Conservation (phyloP, 2,888 invertebrate genomes). For the Iphiclides podalirius region DNA sequence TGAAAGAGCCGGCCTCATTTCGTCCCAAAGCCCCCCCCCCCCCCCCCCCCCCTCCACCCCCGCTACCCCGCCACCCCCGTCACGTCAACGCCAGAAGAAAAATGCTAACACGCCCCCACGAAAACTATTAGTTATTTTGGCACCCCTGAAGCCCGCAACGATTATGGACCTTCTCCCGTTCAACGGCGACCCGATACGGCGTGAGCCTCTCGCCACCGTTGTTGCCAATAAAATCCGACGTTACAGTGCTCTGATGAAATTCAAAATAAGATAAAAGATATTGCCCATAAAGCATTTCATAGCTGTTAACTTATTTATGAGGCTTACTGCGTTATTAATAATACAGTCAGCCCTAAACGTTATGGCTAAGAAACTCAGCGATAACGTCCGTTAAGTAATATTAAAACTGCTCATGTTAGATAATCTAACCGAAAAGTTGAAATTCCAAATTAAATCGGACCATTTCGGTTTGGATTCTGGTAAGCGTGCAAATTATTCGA, state of each 20-base stretch:
- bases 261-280: conserved; percentile 75
- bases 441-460: too few species aligned
- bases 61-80: conserved; percentile 39
- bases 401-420: not conserved
- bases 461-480: too few species aligned
- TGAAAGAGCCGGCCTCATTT: conserved; percentile 52
- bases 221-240: conserved; percentile 51
- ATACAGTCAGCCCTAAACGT: conserved; percentile 44
- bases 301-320: conserved; percentile 76
- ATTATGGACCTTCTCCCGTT: conserved; percentile 57
- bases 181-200: conserved; percentile 21
- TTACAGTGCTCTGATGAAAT: conserved; percentile 68
- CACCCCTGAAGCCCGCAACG: conserved; percentile 68
- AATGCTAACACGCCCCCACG: conserved; percentile 80
- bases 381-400: conserved; percentile 6
- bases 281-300: conserved; percentile 71
- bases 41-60: conserved; percentile 33
- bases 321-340: conserved; percentile 66
- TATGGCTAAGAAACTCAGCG: not conserved
- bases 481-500: too few species aligned
- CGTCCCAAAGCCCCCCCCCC: conserved; percentile 8
- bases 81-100: conserved; percentile 78
- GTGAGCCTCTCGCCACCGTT: conserved; percentile 7
- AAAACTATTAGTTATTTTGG: conserved; percentile 81
- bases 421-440: too few species aligned